These are phyloP conservation scores for Climacteris rufus DNA, from an alignment of 2,113 vertebrate genomes.

Conservation along the genomic window DNA sequence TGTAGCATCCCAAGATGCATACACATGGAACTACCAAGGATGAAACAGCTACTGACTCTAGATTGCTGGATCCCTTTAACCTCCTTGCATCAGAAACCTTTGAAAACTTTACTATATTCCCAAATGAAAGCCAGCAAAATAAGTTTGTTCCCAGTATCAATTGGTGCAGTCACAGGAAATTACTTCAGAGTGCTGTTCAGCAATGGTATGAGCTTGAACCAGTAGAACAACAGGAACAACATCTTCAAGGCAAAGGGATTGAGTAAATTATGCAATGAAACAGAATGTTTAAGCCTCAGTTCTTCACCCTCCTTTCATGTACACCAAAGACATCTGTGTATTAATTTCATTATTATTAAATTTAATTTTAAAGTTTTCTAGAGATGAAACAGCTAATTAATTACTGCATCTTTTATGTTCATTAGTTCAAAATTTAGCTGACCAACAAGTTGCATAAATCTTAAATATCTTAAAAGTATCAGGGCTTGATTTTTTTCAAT, in stretches of 20 bases:
- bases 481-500: not conserved
- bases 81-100: not conserved
- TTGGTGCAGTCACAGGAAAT: not conserved
- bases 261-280: not conserved
- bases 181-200: not conserved
- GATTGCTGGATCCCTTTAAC: not conserved
- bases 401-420: not conserved
- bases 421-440: slow-evolving; percentile 2
- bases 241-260: not conserved
- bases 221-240: not conserved
- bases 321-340: not conserved
- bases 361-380: not conserved
- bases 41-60: not conserved
- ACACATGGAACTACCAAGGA: not conserved
- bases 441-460: not conserved
- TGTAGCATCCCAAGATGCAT: not conserved
- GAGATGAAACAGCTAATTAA: not conserved
- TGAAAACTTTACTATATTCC: not conserved
- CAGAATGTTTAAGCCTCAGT: not conserved
- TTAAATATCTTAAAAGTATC: not conserved
- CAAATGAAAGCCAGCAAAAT: not conserved
- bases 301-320: not conserved
- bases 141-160: not conserved
- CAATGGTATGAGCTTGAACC: not conserved
- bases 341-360: not conserved